Conservation (phyloP, 2,888 invertebrate genomes). For the Crossocerus cetratus region DNA sequence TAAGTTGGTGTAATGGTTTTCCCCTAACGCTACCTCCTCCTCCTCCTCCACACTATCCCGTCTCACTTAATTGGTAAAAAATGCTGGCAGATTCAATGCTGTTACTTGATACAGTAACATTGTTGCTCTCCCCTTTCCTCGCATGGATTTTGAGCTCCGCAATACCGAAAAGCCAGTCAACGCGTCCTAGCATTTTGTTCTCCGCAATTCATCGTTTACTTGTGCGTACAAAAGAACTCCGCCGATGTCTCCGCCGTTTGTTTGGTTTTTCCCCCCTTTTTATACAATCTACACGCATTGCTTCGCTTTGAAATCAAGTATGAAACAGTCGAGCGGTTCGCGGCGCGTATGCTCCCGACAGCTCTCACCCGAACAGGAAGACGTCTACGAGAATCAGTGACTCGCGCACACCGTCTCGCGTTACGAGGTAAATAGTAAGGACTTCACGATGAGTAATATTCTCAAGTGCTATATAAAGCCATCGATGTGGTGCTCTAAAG, state of each 20-base stretch:
- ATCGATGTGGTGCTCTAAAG: conserved; percentile 44
- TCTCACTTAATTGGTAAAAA: conserved; percentile 55
- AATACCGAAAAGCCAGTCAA: conserved; percentile 40
- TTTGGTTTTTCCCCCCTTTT: background rate
- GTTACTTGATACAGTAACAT: conserved; percentile 50
- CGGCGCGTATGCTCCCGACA: background rate
- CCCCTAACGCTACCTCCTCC: conserved; percentile 43
- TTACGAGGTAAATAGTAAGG: conserved; percentile 15
- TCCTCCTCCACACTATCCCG: conserved; percentile 47
- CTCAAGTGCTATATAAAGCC: conserved; percentile 37
- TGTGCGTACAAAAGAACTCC: conserved; percentile 52
- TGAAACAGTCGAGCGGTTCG: too few species aligned
- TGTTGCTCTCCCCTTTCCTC: conserved; percentile 16
- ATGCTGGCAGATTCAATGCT: conserved; percentile 59
- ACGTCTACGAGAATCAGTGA: conserved; percentile 30
- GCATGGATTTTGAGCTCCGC: conserved; percentile 42
- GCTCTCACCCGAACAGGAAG: conserved; percentile 41
- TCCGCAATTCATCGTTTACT: conserved; percentile 18
- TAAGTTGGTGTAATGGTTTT: conserved; percentile 14
- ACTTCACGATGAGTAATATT: conserved; percentile 17
- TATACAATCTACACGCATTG: background rate
- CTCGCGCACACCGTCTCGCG: conserved; percentile 1
- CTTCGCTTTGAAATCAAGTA: background rate
- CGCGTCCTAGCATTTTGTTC: conserved; percentile 23
- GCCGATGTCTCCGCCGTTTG: conserved; percentile 5